Conservation (phyloP, 2,797 vertebrate genomes). For the Urocyon cinereoargenteus region DNA sequence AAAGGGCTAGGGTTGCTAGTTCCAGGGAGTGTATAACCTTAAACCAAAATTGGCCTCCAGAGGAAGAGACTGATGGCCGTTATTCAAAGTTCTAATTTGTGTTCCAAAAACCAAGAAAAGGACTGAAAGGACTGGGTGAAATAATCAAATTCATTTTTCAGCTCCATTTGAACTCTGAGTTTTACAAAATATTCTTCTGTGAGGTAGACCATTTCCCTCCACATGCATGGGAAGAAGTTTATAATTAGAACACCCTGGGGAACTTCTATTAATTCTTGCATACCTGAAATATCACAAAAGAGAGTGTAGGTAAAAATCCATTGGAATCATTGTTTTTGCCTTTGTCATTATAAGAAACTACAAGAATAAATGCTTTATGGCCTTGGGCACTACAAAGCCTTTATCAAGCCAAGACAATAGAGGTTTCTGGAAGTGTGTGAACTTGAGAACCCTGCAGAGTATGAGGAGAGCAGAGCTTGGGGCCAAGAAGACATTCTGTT, state of each 20-base stretch:
- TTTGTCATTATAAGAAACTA: constrained; percentile 77
- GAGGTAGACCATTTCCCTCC: constrained; percentile 45
- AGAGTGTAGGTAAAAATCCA: constrained; percentile 40
- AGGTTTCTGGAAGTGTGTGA: constrained; percentile 39
- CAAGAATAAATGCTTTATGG: constrained; percentile 78
- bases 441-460: constrained; percentile 28
- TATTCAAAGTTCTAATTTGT: constrained; percentile 77
- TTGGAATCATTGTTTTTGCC: constrained; percentile 64
- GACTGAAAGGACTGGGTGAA: constrained; percentile 65
- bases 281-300: constrained; percentile 71
- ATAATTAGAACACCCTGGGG: constrained; percentile 72
- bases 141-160: constrained; percentile 80
- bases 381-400: constrained; percentile 66
- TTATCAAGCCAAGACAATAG: constrained; percentile 57
- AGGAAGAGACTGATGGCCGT: constrained; percentile 76
- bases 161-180: constrained; percentile 73
- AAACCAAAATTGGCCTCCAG: constrained; percentile 76
- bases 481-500: constrained; percentile 42
- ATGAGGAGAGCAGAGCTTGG: neutral
- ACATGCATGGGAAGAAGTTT: constrained; percentile 70
- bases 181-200: constrained; percentile 67
- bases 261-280: constrained; percentile 79
- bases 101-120: constrained; percentile 68
- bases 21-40: constrained; percentile 67
- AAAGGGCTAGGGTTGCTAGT: constrained; percentile 44